These are phyloP conservation scores for Unio delphinus DNA, from an alignment of 2,888 invertebrate species.

Conservation along the genomic window DNA sequence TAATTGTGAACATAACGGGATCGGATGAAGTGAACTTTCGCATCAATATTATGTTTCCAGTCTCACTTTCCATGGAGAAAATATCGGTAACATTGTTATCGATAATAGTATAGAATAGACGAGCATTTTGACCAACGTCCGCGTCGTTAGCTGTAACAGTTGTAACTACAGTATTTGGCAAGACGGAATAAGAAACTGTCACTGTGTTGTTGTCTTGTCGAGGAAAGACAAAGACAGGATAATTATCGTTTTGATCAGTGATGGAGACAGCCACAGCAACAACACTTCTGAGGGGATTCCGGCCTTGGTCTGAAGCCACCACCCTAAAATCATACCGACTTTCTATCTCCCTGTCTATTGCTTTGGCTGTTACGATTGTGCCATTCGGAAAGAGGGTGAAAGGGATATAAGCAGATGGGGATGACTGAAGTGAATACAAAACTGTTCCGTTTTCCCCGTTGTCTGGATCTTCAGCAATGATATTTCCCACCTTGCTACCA, in stretches of 20 bases:
- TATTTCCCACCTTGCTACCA: constrained; percentile 57
- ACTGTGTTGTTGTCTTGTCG: constrained; percentile 40
- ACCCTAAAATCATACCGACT: constrained; percentile 31
- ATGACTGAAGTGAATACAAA: constrained; percentile 10
- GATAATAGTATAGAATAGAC: constrained; percentile 22
- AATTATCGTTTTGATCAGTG: constrained; percentile 42
- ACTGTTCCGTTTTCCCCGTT: constrained; percentile 22
- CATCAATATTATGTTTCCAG: constrained; percentile 26
- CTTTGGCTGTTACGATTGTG: constrained; percentile 20
- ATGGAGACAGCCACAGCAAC: constrained; percentile 33
- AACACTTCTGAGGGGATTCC: constrained; percentile 23
- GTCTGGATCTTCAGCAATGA: constrained; percentile 59
- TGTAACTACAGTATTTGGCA: constrained; percentile 21
- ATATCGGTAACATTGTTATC: constrained; percentile 17
- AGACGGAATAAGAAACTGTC: constrained; percentile 27
- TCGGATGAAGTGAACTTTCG: constrained; percentile 10
- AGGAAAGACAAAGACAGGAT: constrained; percentile 41
- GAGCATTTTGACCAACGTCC: constrained; percentile 28
- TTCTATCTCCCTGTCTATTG: constrained; percentile 35
- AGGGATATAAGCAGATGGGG: constrained; percentile 14
- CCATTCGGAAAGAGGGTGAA: constrained; percentile 33
- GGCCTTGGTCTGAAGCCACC: constrained; percentile 32
- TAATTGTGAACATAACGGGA: constrained; percentile 11
- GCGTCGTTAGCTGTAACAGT: constrained; percentile 24
- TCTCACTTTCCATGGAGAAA: constrained; percentile 20